phyloP scores from a whole-genome alignment of 2,888 invertebrate species.

The Rhaphigaster nebulosa region DNA sequence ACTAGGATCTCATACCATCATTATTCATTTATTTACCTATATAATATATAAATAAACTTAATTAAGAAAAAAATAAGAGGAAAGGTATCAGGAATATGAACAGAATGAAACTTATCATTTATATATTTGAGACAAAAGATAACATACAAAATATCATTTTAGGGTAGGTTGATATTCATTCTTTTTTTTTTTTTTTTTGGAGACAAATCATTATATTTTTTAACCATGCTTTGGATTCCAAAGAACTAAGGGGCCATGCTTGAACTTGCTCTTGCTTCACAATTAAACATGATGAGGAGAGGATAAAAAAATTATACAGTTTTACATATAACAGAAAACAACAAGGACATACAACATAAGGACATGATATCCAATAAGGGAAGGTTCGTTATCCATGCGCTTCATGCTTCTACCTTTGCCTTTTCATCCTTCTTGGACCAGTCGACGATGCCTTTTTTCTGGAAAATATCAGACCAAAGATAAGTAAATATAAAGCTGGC shows the following conservation, averaged over 20 bases:
- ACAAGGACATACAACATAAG: slow-evolving; percentile 67
- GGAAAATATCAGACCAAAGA: slow-evolving; percentile 69
- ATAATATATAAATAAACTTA: not conserved
- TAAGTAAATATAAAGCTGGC: not conserved
- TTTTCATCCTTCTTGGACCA: slow-evolving; percentile 91
- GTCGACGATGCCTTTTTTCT: slow-evolving; percentile 91
- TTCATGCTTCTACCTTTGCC: slow-evolving; percentile 82
- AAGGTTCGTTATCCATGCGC: slow-evolving; percentile 8
- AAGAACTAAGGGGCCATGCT: slow-evolving; percentile 23
- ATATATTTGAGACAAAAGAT: slow-evolving; percentile 39
- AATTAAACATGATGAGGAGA: slow-evolving; percentile 10
- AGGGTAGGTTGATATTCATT: not conserved
- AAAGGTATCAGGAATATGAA: not conserved
- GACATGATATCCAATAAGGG: slow-evolving; percentile 79
- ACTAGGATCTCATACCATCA: not conserved
- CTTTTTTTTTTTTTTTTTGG: slow-evolving; percentile 34
- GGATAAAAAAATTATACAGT: slow-evolving; percentile 51
- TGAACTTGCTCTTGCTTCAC: slow-evolving; percentile 26
- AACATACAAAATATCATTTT: slow-evolving; percentile 45
- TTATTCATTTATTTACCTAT: not conserved
- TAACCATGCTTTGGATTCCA: slow-evolving; percentile 62
- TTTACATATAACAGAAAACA: slow-evolving; percentile 66
- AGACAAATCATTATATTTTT: slow-evolving; percentile 63
- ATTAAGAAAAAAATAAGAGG: not conserved
- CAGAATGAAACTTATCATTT: slow-evolving; percentile 31